phyloP scores from a whole-genome alignment of 2,888 invertebrate genomes.

The Dicranocentrus wangi region DNA sequence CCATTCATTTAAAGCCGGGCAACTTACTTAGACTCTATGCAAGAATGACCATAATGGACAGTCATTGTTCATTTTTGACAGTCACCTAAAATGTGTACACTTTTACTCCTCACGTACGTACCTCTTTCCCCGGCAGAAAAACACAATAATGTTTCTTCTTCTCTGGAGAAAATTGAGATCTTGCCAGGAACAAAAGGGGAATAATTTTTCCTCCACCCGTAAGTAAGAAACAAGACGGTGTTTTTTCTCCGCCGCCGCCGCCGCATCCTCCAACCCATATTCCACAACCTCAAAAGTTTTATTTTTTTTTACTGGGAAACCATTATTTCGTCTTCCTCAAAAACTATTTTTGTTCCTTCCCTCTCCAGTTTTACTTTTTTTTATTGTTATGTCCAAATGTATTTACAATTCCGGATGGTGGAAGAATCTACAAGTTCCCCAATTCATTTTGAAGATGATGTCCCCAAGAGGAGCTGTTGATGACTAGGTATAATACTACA shows the following conservation, averaged over 20 bases:
- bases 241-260: not conserved
- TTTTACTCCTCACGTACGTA: slow-evolving; percentile 63
- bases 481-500: too few relatives aligned
- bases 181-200: slow-evolving; percentile 72
- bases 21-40: slow-evolving; percentile 70
- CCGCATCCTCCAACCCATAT: too few relatives aligned
- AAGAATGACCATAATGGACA: slow-evolving; percentile 73
- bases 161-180: slow-evolving; percentile 71
- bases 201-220: slow-evolving; percentile 56
- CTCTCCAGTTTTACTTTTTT: too few relatives aligned
- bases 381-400: too few relatives aligned
- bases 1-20: slow-evolving; percentile 61
- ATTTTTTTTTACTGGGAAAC: too few relatives aligned
- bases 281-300: too few relatives aligned
- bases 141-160: slow-evolving; percentile 29
- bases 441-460: too few relatives aligned
- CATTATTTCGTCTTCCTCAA: too few relatives aligned
- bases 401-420: too few relatives aligned
- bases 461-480: too few relatives aligned
- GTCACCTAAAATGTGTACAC: slow-evolving; percentile 72
- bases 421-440: too few relatives aligned
- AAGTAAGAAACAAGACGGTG: slow-evolving; percentile 31
- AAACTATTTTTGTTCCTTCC: too few relatives aligned
- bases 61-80: slow-evolving; percentile 73
- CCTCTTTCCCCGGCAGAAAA: slow-evolving; percentile 42